Conservation (phyloP, 1,140 invertebrate species). For the Drosophila navojoa region DNA sequence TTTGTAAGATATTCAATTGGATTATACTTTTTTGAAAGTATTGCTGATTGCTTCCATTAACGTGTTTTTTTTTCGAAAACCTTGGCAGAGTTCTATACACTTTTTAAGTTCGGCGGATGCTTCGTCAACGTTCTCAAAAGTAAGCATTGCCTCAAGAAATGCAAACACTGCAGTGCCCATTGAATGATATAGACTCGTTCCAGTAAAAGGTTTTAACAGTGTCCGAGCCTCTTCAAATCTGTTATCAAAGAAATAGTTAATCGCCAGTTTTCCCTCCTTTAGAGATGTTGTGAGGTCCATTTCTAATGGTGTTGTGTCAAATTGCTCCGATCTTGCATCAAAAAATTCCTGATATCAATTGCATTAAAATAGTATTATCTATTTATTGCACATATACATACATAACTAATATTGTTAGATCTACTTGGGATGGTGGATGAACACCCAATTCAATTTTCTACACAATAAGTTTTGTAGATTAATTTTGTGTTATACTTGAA, state of each 20-base stretch:
- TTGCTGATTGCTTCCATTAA: constrained; percentile 91
- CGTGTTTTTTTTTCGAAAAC: constrained; percentile 89
- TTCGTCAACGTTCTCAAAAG: constrained; percentile 93
- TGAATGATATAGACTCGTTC: constrained; percentile 95
- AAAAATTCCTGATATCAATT: constrained; percentile 15
- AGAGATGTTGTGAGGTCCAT: constrained; percentile 88
- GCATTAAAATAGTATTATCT: neutral
- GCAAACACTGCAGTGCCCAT: constrained; percentile 94
- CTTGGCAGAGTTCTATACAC: constrained; percentile 91
- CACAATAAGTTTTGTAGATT: too few relatives aligned
- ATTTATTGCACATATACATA: neutral
- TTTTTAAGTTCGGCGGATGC: constrained; percentile 90
- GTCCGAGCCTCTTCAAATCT: constrained; percentile 91
- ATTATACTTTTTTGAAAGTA: constrained; percentile 88
- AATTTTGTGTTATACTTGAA: too few relatives aligned
- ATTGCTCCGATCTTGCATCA: constrained; percentile 21
- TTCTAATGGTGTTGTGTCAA: neutral
- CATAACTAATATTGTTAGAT: neutral
- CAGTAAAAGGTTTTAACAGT: constrained; percentile 90
- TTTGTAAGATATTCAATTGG: neutral
- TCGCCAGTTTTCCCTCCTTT: constrained; percentile 88
- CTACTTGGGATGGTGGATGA: too few relatives aligned
- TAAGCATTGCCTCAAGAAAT: constrained; percentile 96
- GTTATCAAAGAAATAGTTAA: constrained; percentile 95
- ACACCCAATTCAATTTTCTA: too few relatives aligned